These are phyloP conservation scores for Ictidomys tridecemlineatus DNA, from an alignment of 2,113 vertebrate genomes.

Conservation along the genomic window DNA sequence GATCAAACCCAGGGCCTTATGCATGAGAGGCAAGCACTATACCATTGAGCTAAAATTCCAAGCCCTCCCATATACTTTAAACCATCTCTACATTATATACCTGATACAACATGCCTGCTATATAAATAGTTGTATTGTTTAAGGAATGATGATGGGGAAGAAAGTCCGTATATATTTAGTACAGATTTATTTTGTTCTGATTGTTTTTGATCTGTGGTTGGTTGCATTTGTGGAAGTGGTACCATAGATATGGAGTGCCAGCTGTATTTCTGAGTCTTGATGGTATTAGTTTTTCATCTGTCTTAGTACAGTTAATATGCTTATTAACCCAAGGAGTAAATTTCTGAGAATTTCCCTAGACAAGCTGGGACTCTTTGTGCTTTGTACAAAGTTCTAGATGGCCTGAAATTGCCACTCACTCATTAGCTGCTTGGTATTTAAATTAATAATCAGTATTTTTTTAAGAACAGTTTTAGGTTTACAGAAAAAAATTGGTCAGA, in stretches of 20 bases:
- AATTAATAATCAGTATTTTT: neutral
- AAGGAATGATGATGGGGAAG: neutral
- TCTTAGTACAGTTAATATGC: neutral
- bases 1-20: neutral
- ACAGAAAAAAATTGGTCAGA: neutral
- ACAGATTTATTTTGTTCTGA: neutral
- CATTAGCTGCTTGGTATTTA: neutral
- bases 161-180: neutral
- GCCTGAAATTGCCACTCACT: rapidly evolving
- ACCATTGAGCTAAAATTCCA: neutral
- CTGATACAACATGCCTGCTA: neutral
- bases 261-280: neutral
- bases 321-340: neutral
- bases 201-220: neutral
- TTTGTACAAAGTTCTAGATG: neutral
- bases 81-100: neutral
- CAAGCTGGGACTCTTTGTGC: neutral
- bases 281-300: neutral
- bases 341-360: neutral
- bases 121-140: neutral
- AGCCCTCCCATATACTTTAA: neutral
- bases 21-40: neutral
- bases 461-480: neutral
- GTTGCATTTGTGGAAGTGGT: neutral
- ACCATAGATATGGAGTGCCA: no score